Evolutionary conservation across 2,797 vertebrate species (phyloP), one percentile per base, ranked within the genome.

Genomic region (Esox lucius): DNA sequence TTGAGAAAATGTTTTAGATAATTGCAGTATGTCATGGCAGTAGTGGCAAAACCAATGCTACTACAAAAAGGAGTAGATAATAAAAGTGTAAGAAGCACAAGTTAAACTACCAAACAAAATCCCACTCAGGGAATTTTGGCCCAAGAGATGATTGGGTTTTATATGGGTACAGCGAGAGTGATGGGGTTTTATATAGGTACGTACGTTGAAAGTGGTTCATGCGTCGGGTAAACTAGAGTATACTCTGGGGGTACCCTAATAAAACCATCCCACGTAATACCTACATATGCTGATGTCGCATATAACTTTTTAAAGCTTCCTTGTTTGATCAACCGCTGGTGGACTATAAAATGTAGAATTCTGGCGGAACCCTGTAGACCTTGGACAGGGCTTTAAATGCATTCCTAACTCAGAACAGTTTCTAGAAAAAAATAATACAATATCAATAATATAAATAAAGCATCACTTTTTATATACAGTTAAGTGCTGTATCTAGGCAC

Each of bases 11-110:
- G 22, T 22, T 42, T 49, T 15, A 22, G 28, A 31, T 31, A 3
- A 31, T 31, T 1, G 31, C 28, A 31, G 28, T 31, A 13, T 68
- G 75, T 59, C 68, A 42, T 5, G 68, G 75, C 59, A 76, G 66
- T 61, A 68, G 69, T 49, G 71, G n/a, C 68, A 31, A 65, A 24
- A 48, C 64, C 70, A 61, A 6, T 72, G 66, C 28, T 4, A 26
- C 39, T 15, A 8, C 26, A 59, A 19, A 6, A 28, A 31, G 68
- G 68, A 68, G 42, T 8, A 48, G 64, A 35, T 12, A 68, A 68
- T 46, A 24, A 53, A 17, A n/a, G n/a, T n/a, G n/a, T 48, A 69
- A 69, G 13, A 48, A n/a, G 3, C 24, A 70, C 26, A 51, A n/a
- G 6, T 13, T 70, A 15, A 70, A 49, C 35, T 35, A 42, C n/a